Percentiles rank a stretch among this genome's conserved stretches.
These are phyloP conservation scores for Sarcoramphus papa DNA, from an alignment of 2,797 vertebrate species.

Conservation along the genomic window DNA sequence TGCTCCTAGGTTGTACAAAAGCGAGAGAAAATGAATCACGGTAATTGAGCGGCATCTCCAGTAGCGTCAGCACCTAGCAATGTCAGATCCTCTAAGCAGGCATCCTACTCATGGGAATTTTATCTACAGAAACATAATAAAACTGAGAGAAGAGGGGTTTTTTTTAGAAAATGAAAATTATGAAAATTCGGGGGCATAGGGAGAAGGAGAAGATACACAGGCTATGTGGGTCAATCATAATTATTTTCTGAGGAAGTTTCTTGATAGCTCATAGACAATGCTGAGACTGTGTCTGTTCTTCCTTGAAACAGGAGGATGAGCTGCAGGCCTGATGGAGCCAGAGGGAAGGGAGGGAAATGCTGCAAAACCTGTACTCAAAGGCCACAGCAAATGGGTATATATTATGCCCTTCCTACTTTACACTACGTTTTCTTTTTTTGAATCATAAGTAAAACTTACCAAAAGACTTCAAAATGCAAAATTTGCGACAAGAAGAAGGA, in stretches of 20 bases:
- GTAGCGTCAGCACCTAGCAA: neutral
- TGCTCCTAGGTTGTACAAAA: neutral
- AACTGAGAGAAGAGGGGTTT: neutral
- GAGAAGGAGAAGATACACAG: neutral
- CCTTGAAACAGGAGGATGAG: neutral
- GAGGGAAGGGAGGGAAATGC: neutral
- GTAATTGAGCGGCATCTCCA: fast-evolving
- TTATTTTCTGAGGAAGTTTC: neutral
- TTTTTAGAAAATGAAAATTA: neutral
- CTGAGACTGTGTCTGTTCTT: neutral
- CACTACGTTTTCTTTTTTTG: neutral
- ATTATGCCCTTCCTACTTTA: neutral
- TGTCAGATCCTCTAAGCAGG: neutral
- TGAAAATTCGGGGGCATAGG: too few relatives aligned
- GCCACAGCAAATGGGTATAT: neutral
- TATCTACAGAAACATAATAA: neutral
- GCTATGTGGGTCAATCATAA: fast-evolving
- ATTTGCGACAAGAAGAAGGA: neutral
- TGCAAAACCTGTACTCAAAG: neutral
- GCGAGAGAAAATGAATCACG: neutral
- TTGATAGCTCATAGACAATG: neutral
- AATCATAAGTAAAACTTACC: neutral
- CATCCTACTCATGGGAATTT: neutral
- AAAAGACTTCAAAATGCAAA: neutral
- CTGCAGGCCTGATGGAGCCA: neutral